Evolutionary conservation across 2,113 vertebrate species (phyloP), one percentile per base, ranked within the genome.

Genomic region (Amazona vittata): DNA sequence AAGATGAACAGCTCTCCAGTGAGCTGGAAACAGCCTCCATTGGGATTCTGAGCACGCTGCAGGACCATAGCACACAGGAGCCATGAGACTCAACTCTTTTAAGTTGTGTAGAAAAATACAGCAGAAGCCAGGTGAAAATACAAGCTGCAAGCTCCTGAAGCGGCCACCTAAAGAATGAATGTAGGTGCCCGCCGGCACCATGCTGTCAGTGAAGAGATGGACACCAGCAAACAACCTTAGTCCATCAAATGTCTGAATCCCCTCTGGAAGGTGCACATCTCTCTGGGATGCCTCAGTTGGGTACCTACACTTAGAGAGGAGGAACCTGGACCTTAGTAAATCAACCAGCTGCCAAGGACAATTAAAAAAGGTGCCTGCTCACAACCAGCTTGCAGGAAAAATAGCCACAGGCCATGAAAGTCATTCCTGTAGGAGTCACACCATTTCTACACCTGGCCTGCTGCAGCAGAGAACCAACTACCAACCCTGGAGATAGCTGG

Each of bases 101-200:
- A 10, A 62, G 2, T 3, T 46, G 55, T 12, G 2, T 5, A 26
- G 25, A 15, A 65, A 69, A 59, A 14, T 2, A 3, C 44, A 25
- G 5, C 47, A 81, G 24, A 82, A 33, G 15, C 15, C 69, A 69
- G 69, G 8, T 4, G 16, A 43, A 62, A 57, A 3, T 6, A 16
- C 5, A 5, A 0, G 1, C 11, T 39, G n/a, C 33, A 44, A 15
- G 31, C 67, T 19, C 12, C 18, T 26, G 16, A 64, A 74, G 3
- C 16, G 28, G 21, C 16, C 41, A 16, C 6, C 12, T 10, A 39
- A 35, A 21, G 4, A 19, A 3, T 1, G 15, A 7, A 8, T 5
- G 22, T 24, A 50, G 57, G 46, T 14, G 43, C 50, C 25, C 17
- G 46, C n/a, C n/a, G 25, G 1, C 4, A 31, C 39, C 4, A 1